Conservation (phyloP, 2,797 vertebrate genomes). For the Sphenodon punctatus region DNA sequence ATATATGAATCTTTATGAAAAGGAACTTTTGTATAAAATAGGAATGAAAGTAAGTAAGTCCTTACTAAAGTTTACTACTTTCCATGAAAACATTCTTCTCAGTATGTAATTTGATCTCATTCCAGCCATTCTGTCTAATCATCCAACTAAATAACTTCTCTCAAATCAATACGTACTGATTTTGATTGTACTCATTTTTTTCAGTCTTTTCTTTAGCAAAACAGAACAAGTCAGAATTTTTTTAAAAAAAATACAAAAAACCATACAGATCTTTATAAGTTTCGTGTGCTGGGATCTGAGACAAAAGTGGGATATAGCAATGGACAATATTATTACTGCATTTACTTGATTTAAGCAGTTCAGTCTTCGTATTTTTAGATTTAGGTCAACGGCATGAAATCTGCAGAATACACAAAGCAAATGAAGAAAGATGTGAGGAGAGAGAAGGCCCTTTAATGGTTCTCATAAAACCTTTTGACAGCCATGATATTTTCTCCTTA, state of each 20-base stretch:
- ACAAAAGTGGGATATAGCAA: neutral
- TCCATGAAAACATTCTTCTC: neutral
- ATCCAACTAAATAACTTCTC: neutral
- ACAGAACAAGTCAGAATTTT: neutral
- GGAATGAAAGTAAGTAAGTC: neutral
- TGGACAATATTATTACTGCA: neutral
- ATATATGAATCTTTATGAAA: neutral
- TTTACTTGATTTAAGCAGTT: conserved; percentile 3
- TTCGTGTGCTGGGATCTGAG: neutral
- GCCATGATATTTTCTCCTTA: conserved; percentile 52
- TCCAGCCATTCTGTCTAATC: neutral
- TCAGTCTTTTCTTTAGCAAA: neutral
- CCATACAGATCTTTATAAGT: neutral
- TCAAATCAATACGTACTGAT: neutral
- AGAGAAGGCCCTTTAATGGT: conserved; percentile 46
- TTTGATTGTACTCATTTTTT: neutral
- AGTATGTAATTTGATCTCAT: neutral
- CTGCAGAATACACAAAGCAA: conserved; percentile 18
- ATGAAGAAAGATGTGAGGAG: conserved; percentile 49
- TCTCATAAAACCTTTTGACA: conserved; percentile 61
- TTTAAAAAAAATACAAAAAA: neutral
- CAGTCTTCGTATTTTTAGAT: conserved; percentile 3
- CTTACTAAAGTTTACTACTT: too few species aligned
- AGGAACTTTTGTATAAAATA: neutral
- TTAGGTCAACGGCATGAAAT: conserved; percentile 38